A percentile compares a stretch with the other conserved stretches of the same genome.
Evolutionary conservation across 2,113 vertebrate genomes (phyloP).

Genomic region (Lucifuga dentata): DNA sequence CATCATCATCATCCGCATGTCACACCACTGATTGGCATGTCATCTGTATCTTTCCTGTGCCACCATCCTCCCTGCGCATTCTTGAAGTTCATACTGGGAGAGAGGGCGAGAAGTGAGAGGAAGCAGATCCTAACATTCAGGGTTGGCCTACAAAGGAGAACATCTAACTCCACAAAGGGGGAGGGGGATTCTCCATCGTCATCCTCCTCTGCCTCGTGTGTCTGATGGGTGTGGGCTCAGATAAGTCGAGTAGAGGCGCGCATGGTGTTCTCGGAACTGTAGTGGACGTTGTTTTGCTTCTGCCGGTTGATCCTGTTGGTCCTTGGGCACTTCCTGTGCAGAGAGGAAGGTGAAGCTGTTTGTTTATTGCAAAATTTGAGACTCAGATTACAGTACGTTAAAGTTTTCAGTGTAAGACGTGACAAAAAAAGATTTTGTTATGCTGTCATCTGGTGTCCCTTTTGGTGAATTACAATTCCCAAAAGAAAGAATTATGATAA

Average conservation of each 20-base stretch:
- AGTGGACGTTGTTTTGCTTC: constrained; percentile 99
- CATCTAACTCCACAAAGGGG: constrained; percentile 57
- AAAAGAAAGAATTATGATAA: constrained; percentile 5
- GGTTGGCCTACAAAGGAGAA: constrained; percentile 61
- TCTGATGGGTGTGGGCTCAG: constrained; percentile 80
- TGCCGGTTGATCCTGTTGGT: constrained; percentile 99
- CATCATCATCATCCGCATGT: background rate
- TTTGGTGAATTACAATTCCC: constrained; percentile 29
- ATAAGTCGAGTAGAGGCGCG: constrained; percentile 98
- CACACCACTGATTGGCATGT: constrained; percentile 9
- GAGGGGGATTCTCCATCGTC: constrained; percentile 21
- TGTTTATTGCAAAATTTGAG: background rate
- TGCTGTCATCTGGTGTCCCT: constrained; percentile 35
- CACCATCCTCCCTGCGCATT: constrained; percentile 50
- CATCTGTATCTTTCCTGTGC: constrained; percentile 41
- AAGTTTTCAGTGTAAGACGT: background rate
- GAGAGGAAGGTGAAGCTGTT: constrained; percentile 3
- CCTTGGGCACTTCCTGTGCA: constrained; percentile 95
- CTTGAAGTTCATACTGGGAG: constrained; percentile 50
- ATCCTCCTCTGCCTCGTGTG: constrained; percentile 6
- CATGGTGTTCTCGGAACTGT: constrained; percentile 99
- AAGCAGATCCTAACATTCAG: constrained; percentile 57
- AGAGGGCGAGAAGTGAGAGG: constrained; percentile 50
- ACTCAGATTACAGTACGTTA: too few relatives aligned
- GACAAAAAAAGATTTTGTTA: constrained; percentile 41